Base-by-base conservation (phyloP, 2,113 vertebrate genomes). In the Hiodon tergisus region DNA sequence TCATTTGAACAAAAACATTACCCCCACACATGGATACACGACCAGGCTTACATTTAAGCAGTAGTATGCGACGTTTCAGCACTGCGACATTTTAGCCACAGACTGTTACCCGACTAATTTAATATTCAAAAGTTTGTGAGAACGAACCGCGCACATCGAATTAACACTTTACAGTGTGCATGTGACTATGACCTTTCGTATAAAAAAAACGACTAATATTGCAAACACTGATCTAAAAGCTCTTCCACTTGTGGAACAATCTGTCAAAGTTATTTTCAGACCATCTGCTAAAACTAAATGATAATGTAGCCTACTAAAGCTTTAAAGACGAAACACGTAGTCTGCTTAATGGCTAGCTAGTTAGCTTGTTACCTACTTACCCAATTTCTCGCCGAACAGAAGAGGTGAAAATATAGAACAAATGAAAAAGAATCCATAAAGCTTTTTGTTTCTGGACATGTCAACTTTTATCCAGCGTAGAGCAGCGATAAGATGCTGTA, bases 391-490 rank as follows among this genome's bases (percentile, higher is more conserved):
- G 14, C 78, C 76, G 69, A 67, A 53, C 47, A 73, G 16, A 46
- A 78, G 76, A 75, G 67, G 72, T 70, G 61, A 79, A 69, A 86
- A 65, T 55, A 75, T 63, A 5, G 77, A 78, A 57, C 53, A 81
- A 9, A 80, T 16, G 2, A 85, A 69, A 58, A 83, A 58, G 71
- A 82, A 67, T 66, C 76, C 80, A 63, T 78, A 67, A 53, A 84
- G 70, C 51, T 73, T 51, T 6, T 14, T 53, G 70, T 75, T 76
- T 65, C 80, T 75, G 54, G 77, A 82, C 85, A 86, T 86, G 71
- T 83, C 83, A 71, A 53, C 74, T 72, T 69, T 57, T 74, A 72
- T 61, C 76, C 81, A 13, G 69, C 13, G 76, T 62, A 48, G 63
- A 76, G 73, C 63, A 72, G 77, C 59, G 63, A 75, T 31, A 52